phyloP scores from a whole-genome alignment of 1,140 invertebrate genomes.

The Drosophila simulans region DNA sequence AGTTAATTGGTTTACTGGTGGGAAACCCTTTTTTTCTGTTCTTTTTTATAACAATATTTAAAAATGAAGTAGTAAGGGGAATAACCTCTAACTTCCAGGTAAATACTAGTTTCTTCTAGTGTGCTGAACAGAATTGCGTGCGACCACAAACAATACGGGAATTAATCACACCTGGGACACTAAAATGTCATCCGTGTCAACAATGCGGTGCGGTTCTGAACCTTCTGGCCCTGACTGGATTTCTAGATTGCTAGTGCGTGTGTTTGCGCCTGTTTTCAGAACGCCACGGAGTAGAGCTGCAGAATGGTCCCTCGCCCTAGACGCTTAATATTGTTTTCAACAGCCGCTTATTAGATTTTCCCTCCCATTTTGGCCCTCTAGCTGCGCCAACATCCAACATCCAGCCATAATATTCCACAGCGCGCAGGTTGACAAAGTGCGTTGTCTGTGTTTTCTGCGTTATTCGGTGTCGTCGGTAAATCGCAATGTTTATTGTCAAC shows the following conservation, averaged over 20 bases:
- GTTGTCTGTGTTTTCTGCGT: slow-evolving; percentile 43
- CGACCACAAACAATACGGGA: slow-evolving; percentile 61
- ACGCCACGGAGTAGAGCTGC: slow-evolving; percentile 9
- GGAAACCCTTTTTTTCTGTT: too few species aligned
- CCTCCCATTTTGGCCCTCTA: slow-evolving; percentile 1
- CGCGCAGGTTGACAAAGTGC: slow-evolving; percentile 58
- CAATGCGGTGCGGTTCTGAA: slow-evolving; percentile 46
- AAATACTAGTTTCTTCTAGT: slow-evolving; percentile 6
- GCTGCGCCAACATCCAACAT: background rate
- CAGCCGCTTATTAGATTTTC: slow-evolving; percentile 70
- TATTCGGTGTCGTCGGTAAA: slow-evolving; percentile 44
- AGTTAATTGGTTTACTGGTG: too few species aligned
- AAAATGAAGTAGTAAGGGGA: too few species aligned
- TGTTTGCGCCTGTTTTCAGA: slow-evolving; percentile 22
- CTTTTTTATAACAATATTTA: too few species aligned
- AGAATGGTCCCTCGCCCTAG: slow-evolving; percentile 10
- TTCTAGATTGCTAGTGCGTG: slow-evolving; percentile 34
- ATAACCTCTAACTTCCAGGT: too few species aligned
- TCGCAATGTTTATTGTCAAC: slow-evolving; percentile 81
- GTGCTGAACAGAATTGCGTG: slow-evolving; percentile 16
- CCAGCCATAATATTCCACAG: slow-evolving; percentile 16
- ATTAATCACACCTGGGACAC: slow-evolving; percentile 77
- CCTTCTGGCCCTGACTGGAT: slow-evolving; percentile 21
- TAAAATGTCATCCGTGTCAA: slow-evolving; percentile 75
- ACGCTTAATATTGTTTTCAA: slow-evolving; percentile 71